These are phyloP conservation scores for Limnothrissa miodon DNA, from an alignment of 2,113 vertebrate species.

Conservation along the genomic window DNA sequence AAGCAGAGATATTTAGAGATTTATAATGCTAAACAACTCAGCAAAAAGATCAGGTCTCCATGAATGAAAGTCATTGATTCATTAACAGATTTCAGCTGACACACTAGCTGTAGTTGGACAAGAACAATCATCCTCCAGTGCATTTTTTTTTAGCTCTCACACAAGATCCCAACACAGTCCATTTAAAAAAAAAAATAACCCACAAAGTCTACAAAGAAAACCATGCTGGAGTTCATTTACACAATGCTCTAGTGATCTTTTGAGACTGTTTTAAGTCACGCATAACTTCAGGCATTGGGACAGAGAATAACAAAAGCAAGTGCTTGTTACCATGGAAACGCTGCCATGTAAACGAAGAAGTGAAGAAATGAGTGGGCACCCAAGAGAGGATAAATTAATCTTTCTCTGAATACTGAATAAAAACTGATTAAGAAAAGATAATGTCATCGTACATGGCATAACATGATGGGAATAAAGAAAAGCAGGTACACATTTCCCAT, in stretches of 20 bases:
- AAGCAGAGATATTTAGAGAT: neutral
- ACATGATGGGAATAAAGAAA: neutral
- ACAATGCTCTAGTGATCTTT: slow-evolving; percentile 11
- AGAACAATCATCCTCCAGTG: neutral
- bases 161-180: neutral
- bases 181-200: slow-evolving; percentile 7
- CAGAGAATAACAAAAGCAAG: slow-evolving; percentile 38
- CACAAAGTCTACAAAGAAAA: slow-evolving; percentile 16
- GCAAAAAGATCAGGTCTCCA: neutral
- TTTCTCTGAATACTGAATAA: neutral
- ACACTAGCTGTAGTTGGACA: neutral
- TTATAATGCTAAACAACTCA: too few relatives aligned
- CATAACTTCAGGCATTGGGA: slow-evolving; percentile 40
- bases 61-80: neutral
- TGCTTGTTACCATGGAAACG: slow-evolving; percentile 59
- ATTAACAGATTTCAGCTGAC: neutral
- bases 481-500: neutral
- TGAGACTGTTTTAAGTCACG: slow-evolving; percentile 27
- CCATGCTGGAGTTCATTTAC: slow-evolving; percentile 22
- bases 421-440: neutral
- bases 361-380: slow-evolving; percentile 51
- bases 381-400: slow-evolving; percentile 23
- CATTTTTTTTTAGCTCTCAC: neutral
- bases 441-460: neutral
- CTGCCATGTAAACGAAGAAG: slow-evolving; percentile 42